Evolutionary conservation across 2,797 vertebrate genomes (phyloP).

Genomic region (Sebastes diaconus): DNA sequence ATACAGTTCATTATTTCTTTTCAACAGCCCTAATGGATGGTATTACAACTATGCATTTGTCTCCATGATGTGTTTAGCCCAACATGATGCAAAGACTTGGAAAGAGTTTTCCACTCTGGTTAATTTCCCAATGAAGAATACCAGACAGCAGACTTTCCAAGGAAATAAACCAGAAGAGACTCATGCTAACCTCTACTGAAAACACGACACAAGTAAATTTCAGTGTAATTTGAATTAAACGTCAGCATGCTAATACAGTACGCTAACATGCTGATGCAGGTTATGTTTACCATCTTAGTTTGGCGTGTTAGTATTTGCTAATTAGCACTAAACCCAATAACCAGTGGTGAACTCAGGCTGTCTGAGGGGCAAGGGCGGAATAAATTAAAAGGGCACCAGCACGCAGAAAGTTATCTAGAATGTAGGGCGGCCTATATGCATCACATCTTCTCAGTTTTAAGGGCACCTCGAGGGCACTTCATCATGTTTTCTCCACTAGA

Average conservation of each 20-base stretch:
- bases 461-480: no score
- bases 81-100: not conserved
- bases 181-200: fast-evolving
- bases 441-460: no score
- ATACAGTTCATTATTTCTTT: not conserved
- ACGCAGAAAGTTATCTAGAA: no score
- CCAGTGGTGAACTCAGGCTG: no score
- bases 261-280: not conserved
- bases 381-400: no score
- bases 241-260: not conserved
- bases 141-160: not conserved
- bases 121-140: not conserved
- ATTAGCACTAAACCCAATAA: not conserved
- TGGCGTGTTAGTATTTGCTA: not conserved
- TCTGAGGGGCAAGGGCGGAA: no score
- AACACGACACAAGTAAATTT: not conserved
- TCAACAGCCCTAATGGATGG: not conserved
- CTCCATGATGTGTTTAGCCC: not conserved
- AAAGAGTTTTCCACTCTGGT: conserved; percentile 13
- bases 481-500: no score
- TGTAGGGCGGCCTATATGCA: no score
- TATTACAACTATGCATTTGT: not conserved
- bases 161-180: conserved; percentile 16
- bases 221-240: not conserved
- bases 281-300: not conserved